Conservation (phyloP, 2,888 invertebrate genomes). For the Laothoe populi region DNA sequence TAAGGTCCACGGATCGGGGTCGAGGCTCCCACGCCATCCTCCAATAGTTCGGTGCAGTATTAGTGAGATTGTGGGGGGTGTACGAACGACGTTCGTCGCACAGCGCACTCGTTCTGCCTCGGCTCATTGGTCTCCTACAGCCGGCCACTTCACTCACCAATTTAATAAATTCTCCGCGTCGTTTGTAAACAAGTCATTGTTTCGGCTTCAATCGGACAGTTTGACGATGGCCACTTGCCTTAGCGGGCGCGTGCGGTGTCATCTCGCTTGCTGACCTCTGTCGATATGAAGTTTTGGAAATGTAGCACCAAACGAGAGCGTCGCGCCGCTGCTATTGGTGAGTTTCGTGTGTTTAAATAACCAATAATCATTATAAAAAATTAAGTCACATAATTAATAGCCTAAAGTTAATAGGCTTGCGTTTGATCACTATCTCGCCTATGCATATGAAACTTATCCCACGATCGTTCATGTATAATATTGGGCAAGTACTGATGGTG, state of each 20-base stretch:
- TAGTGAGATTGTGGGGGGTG: slow-evolving; percentile 63
- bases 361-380: no score
- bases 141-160: slow-evolving; percentile 66
- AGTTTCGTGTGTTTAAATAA: slow-evolving; percentile 39
- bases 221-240: slow-evolving; percentile 69
- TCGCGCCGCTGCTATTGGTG: slow-evolving; percentile 59
- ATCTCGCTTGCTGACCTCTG: slow-evolving; percentile 53
- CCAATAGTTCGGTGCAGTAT: slow-evolving; percentile 46
- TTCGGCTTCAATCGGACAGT: slow-evolving; percentile 75
- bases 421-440: no score
- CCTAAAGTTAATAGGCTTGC: no score
- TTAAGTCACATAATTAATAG: no score
- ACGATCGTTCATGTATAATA: slow-evolving; percentile 1
- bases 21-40: slow-evolving; percentile 76
- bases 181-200: slow-evolving; percentile 83
- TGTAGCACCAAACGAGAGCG: slow-evolving; percentile 66
- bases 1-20: slow-evolving; percentile 49
- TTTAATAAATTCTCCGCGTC: slow-evolving; percentile 76
- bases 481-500: slow-evolving; percentile 33
- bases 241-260: slow-evolving; percentile 65
- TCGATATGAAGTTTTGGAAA: slow-evolving; percentile 79
- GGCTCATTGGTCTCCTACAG: slow-evolving; percentile 64
- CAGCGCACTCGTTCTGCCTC: slow-evolving; percentile 66
- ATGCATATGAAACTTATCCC: background rate
- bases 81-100: slow-evolving; percentile 59